phyloP scores from a whole-genome alignment of 2,888 invertebrate species.

The Agrotis clavis region DNA sequence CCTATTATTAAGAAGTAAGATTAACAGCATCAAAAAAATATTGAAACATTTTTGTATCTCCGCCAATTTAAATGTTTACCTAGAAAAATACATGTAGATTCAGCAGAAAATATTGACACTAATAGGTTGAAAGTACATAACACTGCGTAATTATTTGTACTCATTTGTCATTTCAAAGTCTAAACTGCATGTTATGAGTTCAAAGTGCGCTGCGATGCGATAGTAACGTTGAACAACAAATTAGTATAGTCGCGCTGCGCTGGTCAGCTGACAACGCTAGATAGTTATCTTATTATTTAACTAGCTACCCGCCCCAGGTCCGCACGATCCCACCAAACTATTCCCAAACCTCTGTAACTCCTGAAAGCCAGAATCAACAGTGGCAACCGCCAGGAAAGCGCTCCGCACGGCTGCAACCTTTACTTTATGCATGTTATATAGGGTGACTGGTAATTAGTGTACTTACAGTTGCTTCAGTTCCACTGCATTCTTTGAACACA shows the following conservation, averaged over 20 bases:
- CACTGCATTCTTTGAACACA: too few species aligned
- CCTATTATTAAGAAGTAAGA: too few species aligned
- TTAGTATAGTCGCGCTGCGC: not conserved
- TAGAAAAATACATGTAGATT: not conserved
- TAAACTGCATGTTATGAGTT: constrained; percentile 27
- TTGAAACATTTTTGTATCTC: not conserved
- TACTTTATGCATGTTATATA: too few species aligned
- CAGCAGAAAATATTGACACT: constrained; percentile 7
- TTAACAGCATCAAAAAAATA: constrained; percentile 6
- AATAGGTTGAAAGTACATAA: constrained; percentile 9
- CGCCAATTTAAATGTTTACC: constrained; percentile 8
- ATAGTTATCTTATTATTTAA: not conserved
- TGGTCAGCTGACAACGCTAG: not conserved
- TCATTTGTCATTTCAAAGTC: constrained; percentile 35
- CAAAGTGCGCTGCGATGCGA: constrained; percentile 30
- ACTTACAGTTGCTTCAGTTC: too few species aligned
- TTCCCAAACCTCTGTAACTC: too few species aligned
- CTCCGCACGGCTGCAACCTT: too few species aligned
- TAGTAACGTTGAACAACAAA: constrained; percentile 24
- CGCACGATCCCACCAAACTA: too few species aligned
- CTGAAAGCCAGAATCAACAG: too few species aligned
- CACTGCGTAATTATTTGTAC: constrained; percentile 10
- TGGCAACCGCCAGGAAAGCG: too few species aligned
- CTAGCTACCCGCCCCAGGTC: too few species aligned
- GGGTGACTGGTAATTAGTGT: too few species aligned